phyloP scores from a whole-genome alignment of 2,797 vertebrate genomes.

The Zalophus californianus region DNA sequence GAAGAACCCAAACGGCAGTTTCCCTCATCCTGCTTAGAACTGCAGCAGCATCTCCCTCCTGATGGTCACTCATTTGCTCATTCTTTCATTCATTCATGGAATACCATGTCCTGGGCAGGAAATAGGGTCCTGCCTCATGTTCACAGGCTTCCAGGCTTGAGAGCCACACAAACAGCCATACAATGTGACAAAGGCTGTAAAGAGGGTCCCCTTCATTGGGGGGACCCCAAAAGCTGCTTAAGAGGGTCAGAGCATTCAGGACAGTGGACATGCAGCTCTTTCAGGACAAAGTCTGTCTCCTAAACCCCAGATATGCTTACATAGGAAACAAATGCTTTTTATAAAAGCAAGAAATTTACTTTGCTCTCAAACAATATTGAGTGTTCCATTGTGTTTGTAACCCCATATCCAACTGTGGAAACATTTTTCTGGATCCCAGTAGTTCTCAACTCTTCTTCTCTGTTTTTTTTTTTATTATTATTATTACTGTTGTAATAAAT shows the following conservation, averaged over 20 bases:
- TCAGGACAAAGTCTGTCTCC: neutral
- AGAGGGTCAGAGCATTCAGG: neutral
- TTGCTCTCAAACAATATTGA: neutral
- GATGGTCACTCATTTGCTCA: neutral
- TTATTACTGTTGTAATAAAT: neutral
- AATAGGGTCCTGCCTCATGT: neutral
- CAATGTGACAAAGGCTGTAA: neutral
- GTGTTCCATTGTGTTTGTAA: neutral
- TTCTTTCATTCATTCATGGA: neutral
- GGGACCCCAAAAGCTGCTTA: neutral
- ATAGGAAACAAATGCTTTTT: neutral
- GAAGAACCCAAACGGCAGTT: neutral
- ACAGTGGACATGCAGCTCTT: neutral
- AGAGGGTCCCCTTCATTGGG: neutral
- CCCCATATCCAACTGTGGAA: neutral
- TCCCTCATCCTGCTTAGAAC: neutral
- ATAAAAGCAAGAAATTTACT: neutral
- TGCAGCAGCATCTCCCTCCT: neutral
- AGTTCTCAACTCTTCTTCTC: neutral
- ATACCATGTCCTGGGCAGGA: neutral
- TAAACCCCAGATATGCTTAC: neutral
- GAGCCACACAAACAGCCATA: neutral
- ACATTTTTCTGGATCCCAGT: neutral
- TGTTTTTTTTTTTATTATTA: neutral
- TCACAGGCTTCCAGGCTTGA: neutral